A percentile compares a stretch with the other conserved stretches of the same genome.
Conservation (phyloP, 64 coral and sea anemone species). For the Montipora efflorescens region DNA sequence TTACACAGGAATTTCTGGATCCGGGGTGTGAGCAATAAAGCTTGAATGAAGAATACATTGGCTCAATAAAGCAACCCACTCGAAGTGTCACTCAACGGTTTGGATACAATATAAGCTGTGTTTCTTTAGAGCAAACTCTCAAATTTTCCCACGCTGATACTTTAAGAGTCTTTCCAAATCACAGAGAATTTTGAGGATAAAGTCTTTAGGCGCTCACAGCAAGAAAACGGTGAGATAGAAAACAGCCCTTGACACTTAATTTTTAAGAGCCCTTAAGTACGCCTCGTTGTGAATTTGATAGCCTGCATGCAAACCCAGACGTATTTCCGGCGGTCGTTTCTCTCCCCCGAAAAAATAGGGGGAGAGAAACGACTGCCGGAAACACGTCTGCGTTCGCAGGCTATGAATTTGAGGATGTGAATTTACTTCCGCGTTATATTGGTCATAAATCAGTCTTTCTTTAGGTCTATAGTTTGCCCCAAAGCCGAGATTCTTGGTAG, state of each 20-base stretch:
- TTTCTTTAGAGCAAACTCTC: background rate
- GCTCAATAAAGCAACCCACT: background rate
- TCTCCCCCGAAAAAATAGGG: no score
- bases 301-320: no score
- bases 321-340: no score
- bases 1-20: background rate
- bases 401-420: no score
- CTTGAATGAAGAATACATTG: background rate
- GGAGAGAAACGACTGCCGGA: no score
- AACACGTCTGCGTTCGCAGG: no score
- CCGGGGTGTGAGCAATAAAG: no score
- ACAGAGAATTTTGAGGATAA: background rate
- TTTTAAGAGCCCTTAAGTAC: background rate
- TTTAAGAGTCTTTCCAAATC: background rate
- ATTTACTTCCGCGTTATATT: no score
- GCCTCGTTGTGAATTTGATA: no score
- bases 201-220: background rate
- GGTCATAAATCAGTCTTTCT: no score
- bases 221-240: background rate
- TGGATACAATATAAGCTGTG: background rate
- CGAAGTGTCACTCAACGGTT: background rate
- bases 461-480: no score
- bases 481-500: no score
- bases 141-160: background rate
- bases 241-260: background rate